phyloP scores from a whole-genome alignment of 2,888 invertebrate species.

The Matsumyia berberina region DNA sequence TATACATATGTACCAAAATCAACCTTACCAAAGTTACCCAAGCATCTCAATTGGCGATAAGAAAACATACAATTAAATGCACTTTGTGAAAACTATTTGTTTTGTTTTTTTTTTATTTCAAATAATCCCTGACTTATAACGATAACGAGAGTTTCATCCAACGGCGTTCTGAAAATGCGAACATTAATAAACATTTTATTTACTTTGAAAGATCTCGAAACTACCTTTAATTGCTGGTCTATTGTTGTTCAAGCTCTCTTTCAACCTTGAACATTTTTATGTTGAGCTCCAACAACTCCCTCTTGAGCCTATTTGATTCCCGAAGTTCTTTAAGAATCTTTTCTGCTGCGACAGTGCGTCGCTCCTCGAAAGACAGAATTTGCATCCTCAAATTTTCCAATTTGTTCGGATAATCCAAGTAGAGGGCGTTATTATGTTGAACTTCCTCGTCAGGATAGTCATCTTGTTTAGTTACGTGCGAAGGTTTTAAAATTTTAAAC shows the following conservation, averaged over 20 bases:
- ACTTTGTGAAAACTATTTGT: background rate
- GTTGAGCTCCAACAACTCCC: slow-evolving; percentile 42
- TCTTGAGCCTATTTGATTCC: slow-evolving; percentile 55
- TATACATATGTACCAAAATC: too few relatives aligned
- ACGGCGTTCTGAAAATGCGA: background rate
- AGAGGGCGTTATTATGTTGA: background rate
- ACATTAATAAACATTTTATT: background rate
- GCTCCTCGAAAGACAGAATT: slow-evolving; percentile 49
- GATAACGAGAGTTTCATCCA: background rate
- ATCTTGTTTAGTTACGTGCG: background rate
- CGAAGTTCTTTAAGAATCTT: slow-evolving; percentile 45
- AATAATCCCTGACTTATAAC: too few relatives aligned
- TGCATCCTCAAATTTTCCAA: slow-evolving; percentile 24
- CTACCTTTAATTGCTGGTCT: background rate
- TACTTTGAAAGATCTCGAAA: background rate
- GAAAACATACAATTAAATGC: too few relatives aligned
- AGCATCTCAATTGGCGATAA: too few relatives aligned
- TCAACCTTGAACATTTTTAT: slow-evolving; percentile 49
- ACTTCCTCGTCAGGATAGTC: background rate
- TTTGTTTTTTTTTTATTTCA: background rate
- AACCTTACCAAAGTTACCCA: too few relatives aligned
- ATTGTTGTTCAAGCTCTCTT: slow-evolving; percentile 32
- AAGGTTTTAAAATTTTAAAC: background rate
- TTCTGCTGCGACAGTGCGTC: slow-evolving; percentile 60
- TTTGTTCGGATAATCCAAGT: slow-evolving; percentile 2